These are phyloP conservation scores for Anguilla obscura DNA, from an alignment of 2,797 vertebrate species.

Conservation along the genomic window DNA sequence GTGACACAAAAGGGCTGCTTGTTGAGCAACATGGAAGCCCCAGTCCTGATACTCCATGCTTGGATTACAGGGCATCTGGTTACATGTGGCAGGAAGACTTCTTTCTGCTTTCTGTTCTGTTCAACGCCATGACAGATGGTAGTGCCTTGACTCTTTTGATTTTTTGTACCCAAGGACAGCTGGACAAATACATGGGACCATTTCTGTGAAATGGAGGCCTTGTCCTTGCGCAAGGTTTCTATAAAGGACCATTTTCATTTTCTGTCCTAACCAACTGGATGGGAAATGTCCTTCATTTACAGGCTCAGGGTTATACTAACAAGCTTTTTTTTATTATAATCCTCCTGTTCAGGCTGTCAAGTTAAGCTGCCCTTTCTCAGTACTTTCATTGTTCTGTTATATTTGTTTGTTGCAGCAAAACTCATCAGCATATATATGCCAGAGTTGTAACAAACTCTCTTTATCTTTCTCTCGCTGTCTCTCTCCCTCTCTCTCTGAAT, in stretches of 20 bases:
- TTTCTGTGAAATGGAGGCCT: slow-evolving; percentile 31
- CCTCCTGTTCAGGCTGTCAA: background rate
- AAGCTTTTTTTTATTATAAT: background rate
- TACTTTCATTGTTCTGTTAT: background rate
- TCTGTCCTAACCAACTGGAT: background rate
- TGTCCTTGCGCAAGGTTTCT: slow-evolving; percentile 47
- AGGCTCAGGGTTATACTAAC: background rate
- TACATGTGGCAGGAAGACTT: background rate
- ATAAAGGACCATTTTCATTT: slow-evolving; percentile 12
- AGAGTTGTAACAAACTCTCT: background rate
- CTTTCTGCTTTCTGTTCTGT: background rate
- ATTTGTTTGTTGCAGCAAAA: background rate
- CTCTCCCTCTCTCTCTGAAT: background rate
- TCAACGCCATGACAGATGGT: background rate
- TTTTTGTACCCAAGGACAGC: slow-evolving; percentile 24
- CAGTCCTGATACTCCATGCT: background rate
- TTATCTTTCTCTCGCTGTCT: background rate
- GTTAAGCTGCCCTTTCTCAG: background rate
- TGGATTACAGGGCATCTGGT: background rate
- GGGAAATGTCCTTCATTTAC: slow-evolving; percentile 5
- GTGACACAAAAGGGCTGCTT: background rate
- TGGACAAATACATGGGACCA: background rate
- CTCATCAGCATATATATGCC: background rate
- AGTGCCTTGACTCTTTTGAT: slow-evolving; percentile 4
- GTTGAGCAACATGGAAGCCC: background rate